A percentile compares a stretch with the other conserved stretches of the same genome.
Conservation (phyloP, 1,140 invertebrate species). For the Dendrolimus kikuchii region DNA sequence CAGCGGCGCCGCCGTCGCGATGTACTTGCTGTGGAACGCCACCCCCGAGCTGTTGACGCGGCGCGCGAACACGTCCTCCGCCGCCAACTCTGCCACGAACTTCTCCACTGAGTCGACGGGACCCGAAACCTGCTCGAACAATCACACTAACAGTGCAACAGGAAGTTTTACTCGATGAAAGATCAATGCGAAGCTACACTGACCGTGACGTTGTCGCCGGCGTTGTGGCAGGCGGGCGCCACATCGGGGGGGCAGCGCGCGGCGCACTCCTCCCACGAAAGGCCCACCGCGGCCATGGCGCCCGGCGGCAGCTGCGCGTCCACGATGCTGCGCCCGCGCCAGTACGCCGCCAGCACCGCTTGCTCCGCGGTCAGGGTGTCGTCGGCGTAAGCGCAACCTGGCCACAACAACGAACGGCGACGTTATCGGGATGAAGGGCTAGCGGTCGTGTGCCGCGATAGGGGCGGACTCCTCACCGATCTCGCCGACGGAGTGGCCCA, state of each 20-base stretch:
- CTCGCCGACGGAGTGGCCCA: constrained; percentile 97
- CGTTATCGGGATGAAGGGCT: too few species aligned
- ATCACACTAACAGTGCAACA: too few species aligned
- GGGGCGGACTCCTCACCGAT: constrained; percentile 64
- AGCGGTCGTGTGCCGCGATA: too few species aligned
- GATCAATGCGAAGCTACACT: background rate
- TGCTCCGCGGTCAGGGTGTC: constrained; percentile 94
- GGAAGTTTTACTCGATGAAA: too few species aligned
- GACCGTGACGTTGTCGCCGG: constrained; percentile 88
- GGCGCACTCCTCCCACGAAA: constrained; percentile 90
- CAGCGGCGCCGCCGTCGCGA: constrained; percentile 86
- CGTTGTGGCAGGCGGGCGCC: constrained; percentile 95
- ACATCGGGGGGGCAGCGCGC: constrained; percentile 83
- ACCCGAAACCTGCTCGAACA: constrained; percentile 81
- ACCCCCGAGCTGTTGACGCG: constrained; percentile 90
- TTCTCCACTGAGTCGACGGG: constrained; percentile 78
- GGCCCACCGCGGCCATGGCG: constrained; percentile 89
- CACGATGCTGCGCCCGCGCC: constrained; percentile 89
- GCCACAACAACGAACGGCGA: background rate
- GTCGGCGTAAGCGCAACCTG: constrained; percentile 96
- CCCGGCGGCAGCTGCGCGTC: constrained; percentile 83
- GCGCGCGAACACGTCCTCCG: constrained; percentile 89
- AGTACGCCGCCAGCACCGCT: constrained; percentile 92
- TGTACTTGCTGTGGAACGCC: constrained; percentile 96
- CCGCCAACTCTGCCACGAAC: constrained; percentile 84